A percentile compares a stretch with the other conserved stretches of the same genome.
Evolutionary conservation across 2,888 invertebrate genomes (phyloP).

Genomic region (Oasisia sp.): DNA sequence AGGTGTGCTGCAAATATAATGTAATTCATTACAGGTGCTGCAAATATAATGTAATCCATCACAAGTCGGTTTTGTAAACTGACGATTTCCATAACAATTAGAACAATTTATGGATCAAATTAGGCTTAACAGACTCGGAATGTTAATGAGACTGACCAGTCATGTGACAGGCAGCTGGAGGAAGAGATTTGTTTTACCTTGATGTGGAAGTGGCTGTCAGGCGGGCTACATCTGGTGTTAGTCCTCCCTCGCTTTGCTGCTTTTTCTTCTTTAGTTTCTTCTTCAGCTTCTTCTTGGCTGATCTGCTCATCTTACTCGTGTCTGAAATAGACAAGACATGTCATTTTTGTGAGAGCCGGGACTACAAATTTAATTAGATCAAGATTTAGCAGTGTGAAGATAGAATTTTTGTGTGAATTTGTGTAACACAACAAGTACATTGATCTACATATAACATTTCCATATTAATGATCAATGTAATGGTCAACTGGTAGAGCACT

Average conservation of each 20-base stretch:
- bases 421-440: neutral
- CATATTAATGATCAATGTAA: too few species aligned
- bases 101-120: too few species aligned
- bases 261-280: conserved; percentile 22
- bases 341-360: neutral
- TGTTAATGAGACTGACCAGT: too few species aligned
- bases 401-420: neutral
- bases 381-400: neutral
- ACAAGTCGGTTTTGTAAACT: too few species aligned
- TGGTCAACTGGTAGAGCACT: too few species aligned
- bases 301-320: neutral
- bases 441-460: too few species aligned
- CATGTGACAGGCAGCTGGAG: too few species aligned
- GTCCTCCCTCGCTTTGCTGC: neutral
- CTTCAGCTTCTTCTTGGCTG: conserved; percentile 19
- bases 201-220: neutral
- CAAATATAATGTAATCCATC: too few species aligned
- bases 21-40: neutral
- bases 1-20: neutral
- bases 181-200: neutral
- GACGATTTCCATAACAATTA: too few species aligned
- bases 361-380: neutral
- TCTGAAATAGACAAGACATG: conserved; percentile 14
- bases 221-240: neutral
- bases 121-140: too few species aligned